phyloP scores from a whole-genome alignment of 2,113 vertebrate species.

The Ceyx margarethae region DNA sequence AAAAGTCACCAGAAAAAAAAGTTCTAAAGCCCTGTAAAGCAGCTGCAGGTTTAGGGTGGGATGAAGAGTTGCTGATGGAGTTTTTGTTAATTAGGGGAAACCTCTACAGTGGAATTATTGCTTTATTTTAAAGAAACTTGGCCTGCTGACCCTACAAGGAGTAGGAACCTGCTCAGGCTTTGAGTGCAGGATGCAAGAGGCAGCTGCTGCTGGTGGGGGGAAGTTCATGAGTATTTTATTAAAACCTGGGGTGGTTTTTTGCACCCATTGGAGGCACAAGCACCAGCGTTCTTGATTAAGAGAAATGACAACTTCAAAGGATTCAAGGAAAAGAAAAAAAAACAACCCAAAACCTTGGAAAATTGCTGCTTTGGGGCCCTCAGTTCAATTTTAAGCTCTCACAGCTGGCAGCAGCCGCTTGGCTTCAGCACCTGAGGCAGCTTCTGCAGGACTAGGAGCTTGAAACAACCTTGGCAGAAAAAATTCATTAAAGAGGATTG shows the following conservation, averaged over 20 bases:
- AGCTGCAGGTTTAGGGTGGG: no score
- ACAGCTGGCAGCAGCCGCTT: not conserved
- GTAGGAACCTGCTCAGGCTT: not conserved
- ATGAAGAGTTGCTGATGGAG: not conserved
- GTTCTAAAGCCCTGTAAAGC: no score
- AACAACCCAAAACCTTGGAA: not conserved
- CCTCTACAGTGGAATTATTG: not conserved
- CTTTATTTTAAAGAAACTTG: not conserved
- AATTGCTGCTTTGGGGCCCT: not conserved
- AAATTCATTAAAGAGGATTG: conserved; percentile 33
- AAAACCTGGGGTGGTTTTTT: not conserved
- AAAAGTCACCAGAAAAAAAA: not conserved
- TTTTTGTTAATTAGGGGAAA: not conserved
- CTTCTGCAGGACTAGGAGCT: no score
- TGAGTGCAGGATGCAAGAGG: fast-evolving
- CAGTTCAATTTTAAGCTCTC: not conserved
- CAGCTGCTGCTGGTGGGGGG: not conserved
- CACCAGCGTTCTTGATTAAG: fast-evolving
- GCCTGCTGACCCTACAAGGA: not conserved
- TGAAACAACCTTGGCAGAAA: not conserved
- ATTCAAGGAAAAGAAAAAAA: not conserved
- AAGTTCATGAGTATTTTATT: not conserved
- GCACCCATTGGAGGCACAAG: no score
- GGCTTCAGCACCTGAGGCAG: not conserved
- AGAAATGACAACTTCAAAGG: fast-evolving